phyloP scores from a whole-genome alignment of 1,140 invertebrate genomes.

The Drosophila navojoa region DNA sequence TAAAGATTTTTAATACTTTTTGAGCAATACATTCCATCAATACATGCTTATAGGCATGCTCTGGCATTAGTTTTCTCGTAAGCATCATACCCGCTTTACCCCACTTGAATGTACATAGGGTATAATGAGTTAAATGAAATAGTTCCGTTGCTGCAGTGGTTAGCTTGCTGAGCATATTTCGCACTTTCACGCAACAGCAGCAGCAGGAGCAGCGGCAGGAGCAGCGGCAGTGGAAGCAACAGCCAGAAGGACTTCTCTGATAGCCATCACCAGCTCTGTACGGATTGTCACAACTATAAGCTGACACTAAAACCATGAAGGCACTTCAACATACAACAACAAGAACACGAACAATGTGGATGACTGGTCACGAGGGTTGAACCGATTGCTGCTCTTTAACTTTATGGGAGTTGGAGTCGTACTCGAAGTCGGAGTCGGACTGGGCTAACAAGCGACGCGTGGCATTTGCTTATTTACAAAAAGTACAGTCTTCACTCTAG shows the following conservation, averaged over 20 bases:
- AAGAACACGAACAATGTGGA: constrained; percentile 34
- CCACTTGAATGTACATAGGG: not conserved
- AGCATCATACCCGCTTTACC: not conserved
- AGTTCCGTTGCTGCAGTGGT: not conserved
- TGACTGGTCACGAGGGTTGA: constrained; percentile 44
- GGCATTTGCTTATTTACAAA: constrained; percentile 66
- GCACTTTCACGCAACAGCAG: constrained; percentile 52
- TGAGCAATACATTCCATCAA: too few relatives aligned
- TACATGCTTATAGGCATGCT: too few relatives aligned
- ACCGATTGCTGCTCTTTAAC: constrained; percentile 60
- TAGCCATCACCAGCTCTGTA: constrained; percentile 48
- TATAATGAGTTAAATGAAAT: constrained; percentile 19
- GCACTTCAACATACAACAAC: constrained; percentile 67
- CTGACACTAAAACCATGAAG: constrained; percentile 75
- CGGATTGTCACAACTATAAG: constrained; percentile 76
- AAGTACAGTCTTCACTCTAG: constrained; percentile 58
- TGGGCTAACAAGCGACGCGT: constrained; percentile 70
- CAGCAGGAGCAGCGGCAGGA: constrained; percentile 29
- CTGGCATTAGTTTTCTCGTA: not conserved
- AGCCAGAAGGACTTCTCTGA: constrained; percentile 27
- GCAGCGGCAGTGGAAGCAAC: constrained; percentile 27
- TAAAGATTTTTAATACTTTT: too few relatives aligned
- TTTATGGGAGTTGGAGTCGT: constrained; percentile 27
- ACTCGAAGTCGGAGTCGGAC: too few relatives aligned
- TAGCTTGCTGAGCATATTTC: constrained; percentile 52